phyloP scores from a whole-genome alignment of 2,113 vertebrate genomes.

The Protobothrops mucrosquamatus region DNA sequence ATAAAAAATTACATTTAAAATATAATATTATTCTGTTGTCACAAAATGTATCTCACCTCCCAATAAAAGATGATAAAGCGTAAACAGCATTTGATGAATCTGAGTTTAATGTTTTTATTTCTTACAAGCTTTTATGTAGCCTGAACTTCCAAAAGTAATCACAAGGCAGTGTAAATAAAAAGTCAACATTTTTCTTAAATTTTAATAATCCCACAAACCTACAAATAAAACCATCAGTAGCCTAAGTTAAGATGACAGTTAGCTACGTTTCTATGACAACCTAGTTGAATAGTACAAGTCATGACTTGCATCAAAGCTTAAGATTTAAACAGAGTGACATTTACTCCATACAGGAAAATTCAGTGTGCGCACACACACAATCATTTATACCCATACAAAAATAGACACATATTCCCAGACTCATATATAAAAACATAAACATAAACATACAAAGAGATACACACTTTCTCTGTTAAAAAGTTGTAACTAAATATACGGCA shows the following conservation, averaged over 20 bases:
- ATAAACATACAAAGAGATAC: background rate
- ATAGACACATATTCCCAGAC: background rate
- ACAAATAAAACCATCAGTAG: constrained; percentile 79
- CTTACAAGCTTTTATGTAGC: constrained; percentile 51
- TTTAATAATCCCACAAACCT: constrained; percentile 80
- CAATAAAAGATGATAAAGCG: constrained; percentile 45
- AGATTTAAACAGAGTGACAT: constrained; percentile 76
- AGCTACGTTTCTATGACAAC: constrained; percentile 81
- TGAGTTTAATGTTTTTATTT: constrained; percentile 43
- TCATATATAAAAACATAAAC: background rate
- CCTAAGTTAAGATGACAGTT: constrained; percentile 76
- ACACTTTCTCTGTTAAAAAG: constrained; percentile 52
- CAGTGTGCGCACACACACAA: constrained; percentile 4
- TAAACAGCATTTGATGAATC: constrained; percentile 45
- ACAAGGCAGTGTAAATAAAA: constrained; percentile 72
- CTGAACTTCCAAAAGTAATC: constrained; percentile 71
- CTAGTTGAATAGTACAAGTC: constrained; percentile 67
- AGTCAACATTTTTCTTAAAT: constrained; percentile 84
- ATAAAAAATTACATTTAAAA: constrained; percentile 66
- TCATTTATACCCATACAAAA: background rate
- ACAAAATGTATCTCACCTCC: constrained; percentile 49
- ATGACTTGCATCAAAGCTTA: constrained; percentile 72
- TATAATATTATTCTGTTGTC: constrained; percentile 53
- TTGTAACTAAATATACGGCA: constrained; percentile 64
- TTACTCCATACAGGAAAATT: constrained; percentile 70